Evolutionary conservation across 2,113 vertebrate species (phyloP).

Genomic region (Vimba vimba): DNA sequence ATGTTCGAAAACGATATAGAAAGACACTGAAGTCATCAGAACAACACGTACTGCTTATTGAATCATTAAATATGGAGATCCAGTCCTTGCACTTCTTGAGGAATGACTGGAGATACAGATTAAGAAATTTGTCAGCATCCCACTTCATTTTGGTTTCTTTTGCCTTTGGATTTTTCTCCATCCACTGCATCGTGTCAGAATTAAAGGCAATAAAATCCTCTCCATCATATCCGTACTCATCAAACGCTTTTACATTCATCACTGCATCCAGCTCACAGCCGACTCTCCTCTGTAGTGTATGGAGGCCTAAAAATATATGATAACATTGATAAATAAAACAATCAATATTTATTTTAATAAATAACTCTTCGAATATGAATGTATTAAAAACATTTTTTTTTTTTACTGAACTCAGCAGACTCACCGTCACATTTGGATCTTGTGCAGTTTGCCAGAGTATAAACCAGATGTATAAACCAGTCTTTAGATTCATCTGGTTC

Average conservation of each 20-base stretch:
- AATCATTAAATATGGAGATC: neutral
- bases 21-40: neutral
- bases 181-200: neutral
- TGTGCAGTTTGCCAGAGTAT: neutral
- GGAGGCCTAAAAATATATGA: neutral
- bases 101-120: neutral
- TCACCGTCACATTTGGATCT: neutral
- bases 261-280: neutral
- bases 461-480: neutral
- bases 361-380: neutral
- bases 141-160: neutral
- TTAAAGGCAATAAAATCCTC: neutral
- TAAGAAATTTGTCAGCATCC: neutral
- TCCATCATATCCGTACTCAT: neutral
- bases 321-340: too few relatives aligned
- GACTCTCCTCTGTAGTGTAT: neutral
- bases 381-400: too few relatives aligned
- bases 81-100: neutral
- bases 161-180: neutral
- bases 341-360: neutral
- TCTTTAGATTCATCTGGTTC: neutral
- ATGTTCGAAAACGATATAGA: too few relatives aligned
- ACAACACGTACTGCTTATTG: neutral
- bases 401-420: too few relatives aligned
- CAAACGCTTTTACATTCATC: neutral